Percentiles rank a stretch among this genome's conserved stretches.
Evolutionary conservation across 2,797 vertebrate genomes (phyloP).

Genomic region (Pseudomugil gertrudae): DNA sequence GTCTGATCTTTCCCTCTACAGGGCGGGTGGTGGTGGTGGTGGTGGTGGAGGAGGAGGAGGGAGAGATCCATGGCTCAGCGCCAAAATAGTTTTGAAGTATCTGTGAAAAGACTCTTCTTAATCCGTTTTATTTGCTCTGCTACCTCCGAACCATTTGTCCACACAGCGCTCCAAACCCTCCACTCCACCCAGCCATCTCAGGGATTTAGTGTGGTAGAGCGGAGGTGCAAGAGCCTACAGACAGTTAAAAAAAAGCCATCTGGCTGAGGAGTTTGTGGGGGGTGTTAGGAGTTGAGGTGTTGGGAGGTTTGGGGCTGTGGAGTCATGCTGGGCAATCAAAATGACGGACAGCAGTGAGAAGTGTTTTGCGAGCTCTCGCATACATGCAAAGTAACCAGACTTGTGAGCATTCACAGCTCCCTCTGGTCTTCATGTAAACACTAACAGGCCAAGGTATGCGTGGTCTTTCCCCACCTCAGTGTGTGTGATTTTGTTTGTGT

Average conservation of each 20-base stretch:
- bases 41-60: conserved; percentile 1
- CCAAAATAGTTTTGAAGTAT: conserved; percentile 84
- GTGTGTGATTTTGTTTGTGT: conserved; percentile 74
- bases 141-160: conserved; percentile 98
- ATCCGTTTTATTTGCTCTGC: conserved; percentile 95
- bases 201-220: conserved; percentile 93
- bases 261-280: conserved; percentile 77
- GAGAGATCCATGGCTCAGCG: conserved; percentile 66
- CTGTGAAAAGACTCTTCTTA: conserved; percentile 89
- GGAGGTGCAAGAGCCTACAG: conserved; percentile 96
- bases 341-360: conserved; percentile 96
- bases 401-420: conserved; percentile 93
- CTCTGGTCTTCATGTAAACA: conserved; percentile 86
- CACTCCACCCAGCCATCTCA: conserved; percentile 70
- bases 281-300: conserved; percentile 51
- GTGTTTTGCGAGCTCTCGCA: conserved; percentile 95
- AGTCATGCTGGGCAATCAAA: conserved; percentile 94
- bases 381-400: conserved; percentile 96
- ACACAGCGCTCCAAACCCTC: conserved; percentile 75
- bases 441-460: conserved; percentile 68
- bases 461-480: conserved; percentile 58
- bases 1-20: conserved; percentile 63
- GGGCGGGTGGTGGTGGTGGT: conserved; percentile 13
- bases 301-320: conserved; percentile 81
- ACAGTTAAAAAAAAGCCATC: conserved; percentile 96